Conservation (phyloP, 92 coral and sea anemone species). For the Siderastrea siderea region DNA sequence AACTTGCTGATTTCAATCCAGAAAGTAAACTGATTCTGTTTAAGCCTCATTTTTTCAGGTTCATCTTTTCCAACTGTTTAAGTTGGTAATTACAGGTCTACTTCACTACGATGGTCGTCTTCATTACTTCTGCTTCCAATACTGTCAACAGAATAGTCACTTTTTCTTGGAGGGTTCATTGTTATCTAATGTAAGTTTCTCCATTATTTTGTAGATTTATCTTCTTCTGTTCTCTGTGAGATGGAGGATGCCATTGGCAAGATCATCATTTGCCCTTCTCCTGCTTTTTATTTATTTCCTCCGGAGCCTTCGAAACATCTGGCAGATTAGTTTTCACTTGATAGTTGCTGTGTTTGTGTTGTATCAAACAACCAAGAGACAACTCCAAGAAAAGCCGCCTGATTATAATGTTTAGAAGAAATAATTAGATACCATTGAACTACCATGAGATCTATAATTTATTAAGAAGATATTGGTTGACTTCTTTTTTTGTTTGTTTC, state of each 20-base stretch:
- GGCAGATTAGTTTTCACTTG: conserved; percentile 89
- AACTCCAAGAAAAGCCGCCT: conserved; percentile 88
- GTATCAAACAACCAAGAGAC: conserved; percentile 84
- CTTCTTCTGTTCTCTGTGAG: conserved; percentile 81
- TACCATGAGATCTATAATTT: no score
- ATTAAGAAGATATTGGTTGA: no score
- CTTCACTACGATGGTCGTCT: no score
- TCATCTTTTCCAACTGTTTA: no score
- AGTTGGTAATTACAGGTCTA: no score
- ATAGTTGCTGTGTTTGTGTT: conserved; percentile 74
- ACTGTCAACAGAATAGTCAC: no score
- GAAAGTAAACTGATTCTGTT: no score
- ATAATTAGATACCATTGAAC: neutral
- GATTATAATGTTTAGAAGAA: conserved; percentile 89
- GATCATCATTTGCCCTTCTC: conserved; percentile 62
- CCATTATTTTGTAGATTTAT: conserved; percentile 72
- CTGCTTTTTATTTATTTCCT: conserved; percentile 78
- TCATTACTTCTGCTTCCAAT: no score
- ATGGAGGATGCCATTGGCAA: conserved; percentile 80
- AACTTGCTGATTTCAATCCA: no score
- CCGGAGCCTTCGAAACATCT: conserved; percentile 84
- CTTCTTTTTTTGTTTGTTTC: no score
- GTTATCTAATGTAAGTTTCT: neutral
- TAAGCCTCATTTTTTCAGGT: no score
- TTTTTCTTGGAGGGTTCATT: no score